These are phyloP conservation scores for Homalodisca vitripennis DNA, from an alignment of 1,140 invertebrate genomes.

Conservation along the genomic window DNA sequence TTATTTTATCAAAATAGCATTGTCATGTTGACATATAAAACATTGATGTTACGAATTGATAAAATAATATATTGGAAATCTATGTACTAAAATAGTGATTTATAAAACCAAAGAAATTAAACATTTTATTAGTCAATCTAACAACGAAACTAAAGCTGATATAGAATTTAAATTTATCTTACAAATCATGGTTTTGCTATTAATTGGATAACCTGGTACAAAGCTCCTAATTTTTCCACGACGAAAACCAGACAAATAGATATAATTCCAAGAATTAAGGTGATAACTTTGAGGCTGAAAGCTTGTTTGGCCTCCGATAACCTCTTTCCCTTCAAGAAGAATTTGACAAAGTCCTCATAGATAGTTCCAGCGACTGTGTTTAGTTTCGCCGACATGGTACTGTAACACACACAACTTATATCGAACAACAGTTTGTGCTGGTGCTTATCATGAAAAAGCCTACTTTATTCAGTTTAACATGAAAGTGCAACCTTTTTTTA, in stretches of 20 bases:
- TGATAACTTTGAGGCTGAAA: constrained; percentile 56
- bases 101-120: too few relatives aligned
- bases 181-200: neutral
- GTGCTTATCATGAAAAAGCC: neutral
- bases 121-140: too few relatives aligned
- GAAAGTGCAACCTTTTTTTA: neutral
- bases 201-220: constrained; percentile 50
- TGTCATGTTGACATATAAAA: too few relatives aligned
- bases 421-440: neutral
- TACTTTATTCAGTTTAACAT: neutral
- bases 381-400: constrained; percentile 63
- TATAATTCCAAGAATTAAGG: constrained; percentile 57
- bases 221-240: constrained; percentile 58
- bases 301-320: constrained; percentile 50
- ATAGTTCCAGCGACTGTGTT: constrained; percentile 63
- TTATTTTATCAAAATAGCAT: too few relatives aligned
- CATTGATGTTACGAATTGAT: too few relatives aligned
- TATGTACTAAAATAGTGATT: too few relatives aligned
- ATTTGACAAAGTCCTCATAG: constrained; percentile 63
- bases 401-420: constrained; percentile 42
- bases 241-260: constrained; percentile 59
- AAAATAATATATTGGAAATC: too few relatives aligned
- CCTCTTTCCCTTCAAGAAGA: constrained; percentile 43
- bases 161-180: too few relatives aligned
- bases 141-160: too few relatives aligned